A percentile compares a stretch with the other conserved stretches of the same genome.
These are phyloP conservation scores for Ceratitis capitata DNA, from an alignment of 1,140 invertebrate species.

Conservation along the genomic window DNA sequence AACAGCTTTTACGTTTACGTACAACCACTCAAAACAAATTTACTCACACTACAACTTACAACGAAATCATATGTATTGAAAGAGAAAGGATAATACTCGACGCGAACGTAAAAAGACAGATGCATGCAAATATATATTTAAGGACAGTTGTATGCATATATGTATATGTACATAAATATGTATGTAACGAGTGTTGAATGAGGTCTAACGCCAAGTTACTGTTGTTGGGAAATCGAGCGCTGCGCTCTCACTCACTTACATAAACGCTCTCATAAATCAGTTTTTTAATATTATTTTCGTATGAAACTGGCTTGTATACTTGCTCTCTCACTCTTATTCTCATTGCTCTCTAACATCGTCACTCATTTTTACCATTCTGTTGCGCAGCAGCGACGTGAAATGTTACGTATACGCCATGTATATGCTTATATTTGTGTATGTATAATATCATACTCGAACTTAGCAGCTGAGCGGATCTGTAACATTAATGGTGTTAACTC, in stretches of 20 bases:
- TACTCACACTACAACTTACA: neutral
- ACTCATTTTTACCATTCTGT: neutral
- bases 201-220: neutral
- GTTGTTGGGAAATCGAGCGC: neutral
- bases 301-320: no score
- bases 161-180: neutral
- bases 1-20: slow-evolving; percentile 39
- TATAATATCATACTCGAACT: no score
- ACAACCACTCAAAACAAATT: neutral
- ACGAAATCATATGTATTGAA: slow-evolving; percentile 7
- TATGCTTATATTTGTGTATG: neutral
- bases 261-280: neutral
- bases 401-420: slow-evolving; percentile 31
- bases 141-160: neutral
- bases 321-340: neutral
- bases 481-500: neutral
- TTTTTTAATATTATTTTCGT: neutral
- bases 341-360: neutral
- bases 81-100: slow-evolving; percentile 28
- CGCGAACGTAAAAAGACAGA: neutral
- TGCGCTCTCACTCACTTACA: neutral
- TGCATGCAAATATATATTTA: neutral
- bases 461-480: neutral
- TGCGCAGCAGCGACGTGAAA: neutral
- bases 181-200: no score